Base-by-base conservation (phyloP, 2,888 invertebrate genomes). In the Epirrhoe tristata region DNA sequence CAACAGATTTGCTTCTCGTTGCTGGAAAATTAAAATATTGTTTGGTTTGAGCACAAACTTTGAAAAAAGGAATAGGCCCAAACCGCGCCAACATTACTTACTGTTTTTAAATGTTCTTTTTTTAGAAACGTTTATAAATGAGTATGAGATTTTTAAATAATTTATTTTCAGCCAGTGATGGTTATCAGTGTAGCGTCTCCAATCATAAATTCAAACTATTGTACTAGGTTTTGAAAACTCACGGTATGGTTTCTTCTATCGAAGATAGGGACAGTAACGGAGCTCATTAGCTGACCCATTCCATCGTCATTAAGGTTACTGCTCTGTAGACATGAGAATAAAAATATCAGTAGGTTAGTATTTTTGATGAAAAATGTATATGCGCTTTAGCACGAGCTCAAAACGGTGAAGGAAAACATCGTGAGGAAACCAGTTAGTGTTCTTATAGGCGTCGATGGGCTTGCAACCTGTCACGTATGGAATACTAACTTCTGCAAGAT, bases 261-360 rank as follows among this genome's bases (percentile, higher is more conserved):
- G 92, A 98, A 98, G 77, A 99, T 98, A 46, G 99, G 99, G 74
- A 98, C 97, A 60, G 98, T 97, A 71, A 99, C 98, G 60, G 98
- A 98, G 62, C 98, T 98, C 95, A 98, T 98, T 71, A 98, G 94
- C 77, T 98, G 97, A 36, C 97, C 96, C 83, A 96, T 95, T 69
- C 95, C 95, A 74, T 96, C 95, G 75, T 95, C 94, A 46, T 95
- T 94, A 63, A 95, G 94, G 84, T 94, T 95, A 82, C 95, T 95
- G 76, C 95, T 95, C 96, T 96, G 90, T 84, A 77, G 79, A 63
- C 6, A 58, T 8, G 12, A 43, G 12, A 43, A 5, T 43, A 58
- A 66, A 57, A 34, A 53, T 17, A 16, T 46, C 12, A 56, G 39
- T 58, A 48, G 48, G n/a, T n/a, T n/a, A n/a, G n/a, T n/a, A n/a